Base-by-base conservation (phyloP, 2,888 invertebrate species). In the Psococerastis gibbosa region DNA sequence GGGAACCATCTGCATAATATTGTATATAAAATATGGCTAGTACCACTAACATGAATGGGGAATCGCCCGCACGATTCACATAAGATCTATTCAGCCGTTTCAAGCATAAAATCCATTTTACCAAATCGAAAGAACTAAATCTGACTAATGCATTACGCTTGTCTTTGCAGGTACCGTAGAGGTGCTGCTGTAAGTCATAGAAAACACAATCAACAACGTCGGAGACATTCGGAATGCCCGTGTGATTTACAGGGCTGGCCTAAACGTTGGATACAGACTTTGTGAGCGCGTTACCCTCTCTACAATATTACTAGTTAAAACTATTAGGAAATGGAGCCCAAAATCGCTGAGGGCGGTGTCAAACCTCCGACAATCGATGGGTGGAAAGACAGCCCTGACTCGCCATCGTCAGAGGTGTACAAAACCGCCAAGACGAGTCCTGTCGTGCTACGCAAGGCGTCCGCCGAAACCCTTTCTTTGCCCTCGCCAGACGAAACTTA, bases 241-340 rank as follows among this genome's bases (percentile, higher is more conserved):
- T 35, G 43, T 38, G 48, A 49, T 38, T 57, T 61, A 17, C 69
- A 69, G 60, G 57, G 58, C 44, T 62, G 61, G 56, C 60, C 58
- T 8, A 53, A 55, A 43, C 53, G 56, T 49, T 57, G 55, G 54
- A 52, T 49, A 49, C 49, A 48, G 47, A 47, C 48, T 47, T 38
- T 38, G 17, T 38, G 22, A 38, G 20, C 22, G 3, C 6, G 27
- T 6, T 11, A 27, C 27, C 27, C 27, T 27, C 27, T 5, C 17
- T 34, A 8, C 9, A 15, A 16, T 34, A 34, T 15, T 15, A 9
- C 18, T 34, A 9, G 31, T n/a, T 31, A 33, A 33, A 33, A 33
- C 16, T 33, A 33, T 33, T 33, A 5, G 3, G 17, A 33, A 33
- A 38, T 38, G 38, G 38, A 38, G 22, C 38, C 38, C n/a, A 15